Evolutionary conservation across 2,888 invertebrate species (phyloP).

Genomic region (Empis stercorea): DNA sequence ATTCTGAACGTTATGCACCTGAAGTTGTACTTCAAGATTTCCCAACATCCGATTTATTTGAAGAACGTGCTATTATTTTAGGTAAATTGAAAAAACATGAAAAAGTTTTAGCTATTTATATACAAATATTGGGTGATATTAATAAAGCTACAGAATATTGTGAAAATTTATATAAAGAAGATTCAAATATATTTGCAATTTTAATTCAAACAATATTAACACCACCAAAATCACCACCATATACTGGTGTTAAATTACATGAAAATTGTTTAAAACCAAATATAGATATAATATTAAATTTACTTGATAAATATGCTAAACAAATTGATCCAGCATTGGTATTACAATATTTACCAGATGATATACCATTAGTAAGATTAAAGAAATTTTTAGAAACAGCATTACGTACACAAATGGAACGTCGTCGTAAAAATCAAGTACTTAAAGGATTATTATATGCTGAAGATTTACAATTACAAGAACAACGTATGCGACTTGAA

Average conservation of each 20-base stretch:
- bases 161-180: conserved; percentile 48
- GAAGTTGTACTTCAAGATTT: conserved; percentile 79
- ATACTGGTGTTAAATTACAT: conserved; percentile 36
- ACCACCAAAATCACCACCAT: conserved; percentile 35
- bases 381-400: conserved; percentile 69
- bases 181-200: conserved; percentile 26
- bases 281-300: conserved; percentile 60
- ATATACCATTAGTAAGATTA: conserved; percentile 61
- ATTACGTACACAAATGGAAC: conserved; percentile 57
- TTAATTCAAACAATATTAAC: conserved; percentile 38
- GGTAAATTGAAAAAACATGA: conserved; percentile 84
- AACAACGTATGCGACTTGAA: conserved; percentile 66
- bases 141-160: conserved; percentile 77
- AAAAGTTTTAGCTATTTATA: conserved; percentile 84
- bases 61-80: conserved; percentile 88
- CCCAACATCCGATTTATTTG: conserved; percentile 70
- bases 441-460: conserved; percentile 73
- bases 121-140: conserved; percentile 74
- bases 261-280: conserved; percentile 57
- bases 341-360: conserved; percentile 57
- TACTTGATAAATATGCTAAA: conserved; percentile 72
- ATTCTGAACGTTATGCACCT: conserved; percentile 69
- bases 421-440: conserved; percentile 61
- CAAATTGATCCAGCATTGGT: conserved; percentile 74
- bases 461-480: conserved; percentile 70